These are phyloP conservation scores for Myxocyprinus asiaticus DNA, from an alignment of 2,113 vertebrate genomes.

Conservation along the genomic window DNA sequence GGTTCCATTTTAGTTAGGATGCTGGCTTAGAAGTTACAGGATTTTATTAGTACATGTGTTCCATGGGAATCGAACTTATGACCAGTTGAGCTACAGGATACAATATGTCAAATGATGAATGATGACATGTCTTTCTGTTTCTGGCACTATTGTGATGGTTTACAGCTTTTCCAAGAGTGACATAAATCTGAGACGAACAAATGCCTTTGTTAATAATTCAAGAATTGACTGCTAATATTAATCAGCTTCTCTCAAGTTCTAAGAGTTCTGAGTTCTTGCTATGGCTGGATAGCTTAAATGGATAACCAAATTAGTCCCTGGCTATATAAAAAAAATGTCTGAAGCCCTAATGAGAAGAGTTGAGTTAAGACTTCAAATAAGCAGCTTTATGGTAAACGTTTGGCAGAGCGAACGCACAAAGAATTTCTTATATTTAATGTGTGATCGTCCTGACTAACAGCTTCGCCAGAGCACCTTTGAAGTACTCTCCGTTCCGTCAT, in stretches of 20 bases:
- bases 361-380: conserved; percentile 72
- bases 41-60: too few relatives aligned
- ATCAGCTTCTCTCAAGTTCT: conserved; percentile 56
- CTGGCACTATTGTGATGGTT: conserved; percentile 8
- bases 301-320: conserved; percentile 61
- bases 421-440: conserved; percentile 70
- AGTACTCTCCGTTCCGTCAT: conserved; percentile 62
- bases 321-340: conserved; percentile 55
- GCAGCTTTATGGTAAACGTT: conserved; percentile 69
- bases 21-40: too few relatives aligned
- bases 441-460: conserved; percentile 67
- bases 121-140: neutral
- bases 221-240: conserved; percentile 61
- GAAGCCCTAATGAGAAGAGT: conserved; percentile 63
- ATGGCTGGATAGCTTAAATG: conserved; percentile 65
- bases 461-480: conserved; percentile 71
- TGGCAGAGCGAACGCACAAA: conserved; percentile 60
- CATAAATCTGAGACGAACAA: conserved; percentile 36
- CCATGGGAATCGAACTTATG: too few relatives aligned
- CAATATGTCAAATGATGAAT: neutral
- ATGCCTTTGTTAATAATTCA: conserved; percentile 50
- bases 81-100: too few relatives aligned
- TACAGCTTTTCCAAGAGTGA: neutral
- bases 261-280: conserved; percentile 8
- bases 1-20: too few relatives aligned